These are phyloP conservation scores for Rhyacophila brunnea DNA, from an alignment of 1,140 invertebrate species.

Conservation along the genomic window DNA sequence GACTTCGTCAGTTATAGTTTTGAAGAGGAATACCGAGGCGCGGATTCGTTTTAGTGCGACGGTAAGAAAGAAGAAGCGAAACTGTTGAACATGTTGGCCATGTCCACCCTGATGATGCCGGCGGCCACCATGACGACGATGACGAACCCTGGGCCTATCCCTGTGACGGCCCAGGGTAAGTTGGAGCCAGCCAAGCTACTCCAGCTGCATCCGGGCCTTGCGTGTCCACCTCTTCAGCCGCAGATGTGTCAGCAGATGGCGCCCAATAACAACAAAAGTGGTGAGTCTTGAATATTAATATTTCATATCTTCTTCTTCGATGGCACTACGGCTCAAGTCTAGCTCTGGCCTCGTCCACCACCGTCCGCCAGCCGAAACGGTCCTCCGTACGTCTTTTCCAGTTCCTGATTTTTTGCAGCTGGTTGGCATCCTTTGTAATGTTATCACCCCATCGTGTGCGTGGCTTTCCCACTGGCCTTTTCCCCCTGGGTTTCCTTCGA, in stretches of 20 bases:
- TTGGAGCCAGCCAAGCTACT: slow-evolving; percentile 52
- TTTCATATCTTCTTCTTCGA: background rate
- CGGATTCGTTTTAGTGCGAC: background rate
- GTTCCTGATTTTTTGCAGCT: too few relatives aligned
- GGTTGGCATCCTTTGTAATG: too few relatives aligned
- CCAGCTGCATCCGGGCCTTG: slow-evolving; percentile 47
- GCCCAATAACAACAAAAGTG: slow-evolving; percentile 43
- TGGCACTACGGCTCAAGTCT: too few relatives aligned
- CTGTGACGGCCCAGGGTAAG: slow-evolving; percentile 60
- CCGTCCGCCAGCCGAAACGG: too few relatives aligned
- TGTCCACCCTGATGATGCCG: slow-evolving; percentile 66
- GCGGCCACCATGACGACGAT: slow-evolving; percentile 60
- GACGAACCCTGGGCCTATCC: slow-evolving; percentile 59
- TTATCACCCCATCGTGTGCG: too few relatives aligned
- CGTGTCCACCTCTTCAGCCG: slow-evolving; percentile 44
- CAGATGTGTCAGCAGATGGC: slow-evolving; percentile 40
- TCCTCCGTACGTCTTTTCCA: too few relatives aligned
- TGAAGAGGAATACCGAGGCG: too few relatives aligned
- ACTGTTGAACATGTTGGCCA: slow-evolving; percentile 53
- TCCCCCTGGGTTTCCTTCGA: too few relatives aligned
- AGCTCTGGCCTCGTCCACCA: too few relatives aligned
- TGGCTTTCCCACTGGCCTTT: too few relatives aligned
- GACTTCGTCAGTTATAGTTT: too few relatives aligned
- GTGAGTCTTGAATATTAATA: slow-evolving; percentile 17
- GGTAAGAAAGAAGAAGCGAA: background rate